phyloP scores from a whole-genome alignment of 1,140 invertebrate genomes.

The Drosophila fuyamai region DNA sequence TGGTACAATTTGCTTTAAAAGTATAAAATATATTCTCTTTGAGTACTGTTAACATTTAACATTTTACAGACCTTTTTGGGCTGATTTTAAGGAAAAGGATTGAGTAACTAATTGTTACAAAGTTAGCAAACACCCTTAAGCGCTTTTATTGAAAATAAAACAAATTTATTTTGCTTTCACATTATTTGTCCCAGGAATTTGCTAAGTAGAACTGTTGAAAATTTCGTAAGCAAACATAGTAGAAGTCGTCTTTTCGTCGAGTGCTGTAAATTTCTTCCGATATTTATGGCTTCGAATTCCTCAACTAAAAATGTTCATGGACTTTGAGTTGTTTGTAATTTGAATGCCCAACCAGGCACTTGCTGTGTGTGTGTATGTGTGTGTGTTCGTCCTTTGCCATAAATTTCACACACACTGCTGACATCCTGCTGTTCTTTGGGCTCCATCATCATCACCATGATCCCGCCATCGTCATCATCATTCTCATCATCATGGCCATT shows the following conservation, averaged over 20 bases:
- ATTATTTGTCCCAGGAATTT: background rate
- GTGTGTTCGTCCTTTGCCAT: conserved; percentile 29
- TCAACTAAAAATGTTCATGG: conserved; percentile 5
- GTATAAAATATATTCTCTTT: too few species aligned
- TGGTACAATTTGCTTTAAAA: too few species aligned
- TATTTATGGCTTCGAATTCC: conserved; percentile 21
- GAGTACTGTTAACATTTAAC: too few species aligned
- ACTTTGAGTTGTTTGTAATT: conserved; percentile 32
- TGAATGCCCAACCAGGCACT: conserved; percentile 29
- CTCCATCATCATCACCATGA: conserved; percentile 10
- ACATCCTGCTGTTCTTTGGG: conserved; percentile 11
- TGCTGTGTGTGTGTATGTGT: background rate
- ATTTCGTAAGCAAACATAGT: background rate
- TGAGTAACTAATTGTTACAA: too few species aligned
- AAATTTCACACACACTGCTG: conserved; percentile 52
- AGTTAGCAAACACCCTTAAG: too few species aligned
- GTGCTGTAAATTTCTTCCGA: background rate
- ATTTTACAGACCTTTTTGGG: too few species aligned
- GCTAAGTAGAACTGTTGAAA: background rate
- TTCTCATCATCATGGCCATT: conserved; percentile 34
- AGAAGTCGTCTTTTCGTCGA: background rate
- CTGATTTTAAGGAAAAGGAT: too few species aligned
- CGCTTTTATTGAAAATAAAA: too few species aligned
- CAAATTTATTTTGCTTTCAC: too few species aligned
- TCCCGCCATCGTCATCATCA: conserved; percentile 34